Base-by-base conservation (phyloP, 2,113 vertebrate genomes). In the Glaucomys volans region DNA sequence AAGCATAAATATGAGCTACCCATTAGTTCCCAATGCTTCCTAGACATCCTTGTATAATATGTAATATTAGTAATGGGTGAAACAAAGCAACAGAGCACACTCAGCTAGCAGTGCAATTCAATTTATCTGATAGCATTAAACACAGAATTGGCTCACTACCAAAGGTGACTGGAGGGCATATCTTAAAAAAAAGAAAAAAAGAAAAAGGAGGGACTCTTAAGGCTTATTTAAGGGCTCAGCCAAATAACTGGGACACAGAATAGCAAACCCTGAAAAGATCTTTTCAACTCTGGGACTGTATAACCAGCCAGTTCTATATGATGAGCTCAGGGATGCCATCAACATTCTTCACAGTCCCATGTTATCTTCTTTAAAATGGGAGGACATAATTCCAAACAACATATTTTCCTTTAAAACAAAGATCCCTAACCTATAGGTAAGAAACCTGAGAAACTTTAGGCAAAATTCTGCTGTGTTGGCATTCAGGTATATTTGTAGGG, bases 1-100 rank as follows among this genome's bases (percentile, higher is more conserved):
- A 84, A 92, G 37, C 42, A 77, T 50, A 81, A 95, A 50, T 69
- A 66, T 77, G 26, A 95, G 89, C 57, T 87, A 30, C 54, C n/a
- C 5, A 50, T 77, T 79, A 77, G 77, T 91, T 57, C n/a, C 52
- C 32, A 47, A 85, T 77, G 69, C 3, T 81, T 44, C 59, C 22
- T 81, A 52, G 42, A 40, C 32, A 67, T 62, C 52, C 37, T 84
- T 18, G 24, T 28, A 47, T 28, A 80, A 76, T 30, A 59, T 28
- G 11, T 28, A 40, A 80, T 89, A 44, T 57, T 52, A 50, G 75
- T 32, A 83, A 59, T 52, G 17, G 54, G 7, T 28, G 2, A 75
- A 50, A 42, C 28, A 62, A 92, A 84, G 62, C 4, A 75, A 76
- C 0, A 50, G 37, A 28, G 57, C 76, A 91, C 35, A 14, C 18